A percentile compares a stretch with the other conserved stretches of the same genome.
phyloP scores from a whole-genome alignment of 2,888 invertebrate genomes.

The Steinernema scapterisci region DNA sequence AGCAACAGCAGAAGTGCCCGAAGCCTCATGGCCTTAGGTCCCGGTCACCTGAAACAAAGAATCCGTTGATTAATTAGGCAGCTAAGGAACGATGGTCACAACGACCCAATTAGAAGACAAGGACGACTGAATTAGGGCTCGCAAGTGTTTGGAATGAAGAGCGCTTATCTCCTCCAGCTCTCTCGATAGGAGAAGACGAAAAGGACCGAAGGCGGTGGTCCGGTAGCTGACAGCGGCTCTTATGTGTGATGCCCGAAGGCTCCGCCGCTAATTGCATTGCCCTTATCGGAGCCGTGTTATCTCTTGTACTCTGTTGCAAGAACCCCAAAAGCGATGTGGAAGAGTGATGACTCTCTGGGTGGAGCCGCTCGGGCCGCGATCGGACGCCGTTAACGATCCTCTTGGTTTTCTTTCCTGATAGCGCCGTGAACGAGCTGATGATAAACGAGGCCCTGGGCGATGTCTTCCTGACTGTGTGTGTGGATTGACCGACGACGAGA shows the following conservation, averaged over 20 bases:
- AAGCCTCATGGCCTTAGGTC: constrained; percentile 14
- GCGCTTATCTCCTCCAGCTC: neutral
- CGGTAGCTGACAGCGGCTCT: neutral
- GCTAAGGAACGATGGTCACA: no score
- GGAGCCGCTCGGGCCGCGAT: neutral
- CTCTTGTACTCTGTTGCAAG: constrained; percentile 30
- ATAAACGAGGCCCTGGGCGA: neutral
- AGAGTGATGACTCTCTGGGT: constrained; percentile 16
- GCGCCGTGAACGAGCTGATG: neutral
- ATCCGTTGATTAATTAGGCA: neutral
- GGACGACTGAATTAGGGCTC: neutral
- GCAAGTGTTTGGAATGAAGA: neutral
- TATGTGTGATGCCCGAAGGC: constrained; percentile 17
- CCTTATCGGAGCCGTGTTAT: constrained; percentile 28
- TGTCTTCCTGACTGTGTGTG: neutral
- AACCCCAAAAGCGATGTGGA: no score
- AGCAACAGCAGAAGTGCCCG: constrained; percentile 23
- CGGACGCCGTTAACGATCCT: neutral
- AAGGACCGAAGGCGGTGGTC: neutral
- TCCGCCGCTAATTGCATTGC: constrained; percentile 28
- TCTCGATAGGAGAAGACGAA: neutral
- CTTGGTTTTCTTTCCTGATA: constrained; percentile 10
- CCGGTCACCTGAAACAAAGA: constrained; percentile 21
- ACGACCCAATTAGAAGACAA: no score
- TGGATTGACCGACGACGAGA: neutral